These are phyloP conservation scores for Zaprionus taronus DNA, from an alignment of 1,140 invertebrate species.

Conservation along the genomic window DNA sequence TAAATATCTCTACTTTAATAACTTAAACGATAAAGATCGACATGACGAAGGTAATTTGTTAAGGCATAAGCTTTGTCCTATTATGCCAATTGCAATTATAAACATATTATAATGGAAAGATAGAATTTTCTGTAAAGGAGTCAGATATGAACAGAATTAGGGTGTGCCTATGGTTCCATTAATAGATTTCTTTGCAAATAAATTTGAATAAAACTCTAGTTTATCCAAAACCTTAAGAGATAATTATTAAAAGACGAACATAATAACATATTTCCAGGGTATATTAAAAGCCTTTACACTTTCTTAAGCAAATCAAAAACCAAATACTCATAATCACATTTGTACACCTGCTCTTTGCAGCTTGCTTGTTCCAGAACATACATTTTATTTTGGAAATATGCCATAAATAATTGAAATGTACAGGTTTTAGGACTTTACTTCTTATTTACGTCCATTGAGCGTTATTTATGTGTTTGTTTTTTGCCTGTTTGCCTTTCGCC, in stretches of 20 bases:
- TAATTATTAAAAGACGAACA: too few species aligned
- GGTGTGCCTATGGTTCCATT: not conserved
- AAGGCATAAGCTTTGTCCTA: too few species aligned
- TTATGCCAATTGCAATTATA: too few species aligned
- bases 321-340: not conserved
- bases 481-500: constrained; percentile 15
- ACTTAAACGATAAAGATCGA: too few species aligned
- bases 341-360: constrained; percentile 3
- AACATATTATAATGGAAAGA: too few species aligned
- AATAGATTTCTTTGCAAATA: not conserved
- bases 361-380: constrained; percentile 1
- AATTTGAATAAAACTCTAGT: too few species aligned
- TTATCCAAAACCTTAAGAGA: too few species aligned
- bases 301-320: not conserved
- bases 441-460: not conserved
- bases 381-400: constrained; percentile 7
- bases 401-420: constrained; percentile 17
- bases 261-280: not conserved
- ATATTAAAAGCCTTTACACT: not conserved
- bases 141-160: too few species aligned
- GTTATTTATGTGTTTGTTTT: not conserved
- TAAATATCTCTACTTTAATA: too few species aligned
- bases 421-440: constrained; percentile 3
- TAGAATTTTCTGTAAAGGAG: too few species aligned
- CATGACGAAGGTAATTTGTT: too few species aligned